A percentile compares a stretch with the other conserved stretches of the same genome.
These are phyloP conservation scores for Copsychus sechellarum DNA, from an alignment of 2,113 vertebrate species.

Conservation along the genomic window DNA sequence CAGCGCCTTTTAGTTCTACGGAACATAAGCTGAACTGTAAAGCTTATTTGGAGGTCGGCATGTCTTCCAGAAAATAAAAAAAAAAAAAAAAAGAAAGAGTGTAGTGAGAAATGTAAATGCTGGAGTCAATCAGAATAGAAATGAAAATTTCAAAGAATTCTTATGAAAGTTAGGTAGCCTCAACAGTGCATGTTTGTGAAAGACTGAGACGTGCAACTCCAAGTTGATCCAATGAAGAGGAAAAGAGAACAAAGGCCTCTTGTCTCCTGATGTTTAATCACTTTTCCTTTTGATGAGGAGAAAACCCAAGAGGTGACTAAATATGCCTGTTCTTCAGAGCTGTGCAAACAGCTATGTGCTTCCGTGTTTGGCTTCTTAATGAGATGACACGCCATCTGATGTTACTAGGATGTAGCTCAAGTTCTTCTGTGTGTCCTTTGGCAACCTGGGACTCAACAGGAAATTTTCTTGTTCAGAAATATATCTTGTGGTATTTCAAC, in stretches of 20 bases:
- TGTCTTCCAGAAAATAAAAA: neutral
- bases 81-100: accelerated
- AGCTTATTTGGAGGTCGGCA: neutral
- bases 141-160: neutral
- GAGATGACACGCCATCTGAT: neutral
- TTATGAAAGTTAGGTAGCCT: neutral
- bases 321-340: neutral
- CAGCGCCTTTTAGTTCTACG: neutral
- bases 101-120: neutral
- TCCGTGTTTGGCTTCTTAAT: constrained; percentile 26
- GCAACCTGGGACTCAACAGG: neutral
- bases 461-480: neutral
- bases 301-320: neutral
- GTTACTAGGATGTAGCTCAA: neutral
- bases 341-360: constrained; percentile 20
- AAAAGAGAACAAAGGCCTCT: neutral
- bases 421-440: neutral
- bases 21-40: neutral
- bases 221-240: neutral
- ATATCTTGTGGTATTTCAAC: neutral
- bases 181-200: neutral
- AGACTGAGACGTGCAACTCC: neutral
- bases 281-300: neutral
- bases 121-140: neutral
- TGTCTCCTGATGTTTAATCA: neutral